A percentile compares a stretch with the other conserved stretches of the same genome.
Evolutionary conservation across 2,888 invertebrate genomes (phyloP).

Genomic region (Diarsia rubi): DNA sequence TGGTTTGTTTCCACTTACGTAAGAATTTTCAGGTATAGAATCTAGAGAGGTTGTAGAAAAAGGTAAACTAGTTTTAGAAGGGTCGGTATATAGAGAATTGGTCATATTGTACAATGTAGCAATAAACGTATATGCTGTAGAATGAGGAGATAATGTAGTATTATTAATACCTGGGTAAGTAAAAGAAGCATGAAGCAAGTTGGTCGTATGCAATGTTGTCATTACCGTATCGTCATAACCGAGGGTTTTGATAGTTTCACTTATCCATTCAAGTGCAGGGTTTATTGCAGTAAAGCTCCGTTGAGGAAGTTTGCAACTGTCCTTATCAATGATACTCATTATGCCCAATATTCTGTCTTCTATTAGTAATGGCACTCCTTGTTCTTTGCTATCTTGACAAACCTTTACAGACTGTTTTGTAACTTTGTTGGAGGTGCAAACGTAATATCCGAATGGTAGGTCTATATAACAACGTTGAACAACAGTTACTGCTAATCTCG

Average conservation of each 20-base stretch:
- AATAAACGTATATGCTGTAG: neutral
- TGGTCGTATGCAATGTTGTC: slow-evolving; percentile 22
- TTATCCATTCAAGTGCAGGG: slow-evolving; percentile 75
- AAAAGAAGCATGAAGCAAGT: neutral
- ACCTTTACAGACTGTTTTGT: slow-evolving; percentile 38
- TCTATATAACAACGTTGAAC: slow-evolving; percentile 69
- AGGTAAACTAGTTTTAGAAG: neutral
- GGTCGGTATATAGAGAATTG: neutral
- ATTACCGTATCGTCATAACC: slow-evolving; percentile 32
- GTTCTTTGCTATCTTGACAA: slow-evolving; percentile 62
- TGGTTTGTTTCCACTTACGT: neutral
- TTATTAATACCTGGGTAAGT: neutral
- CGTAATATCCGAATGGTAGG: slow-evolving; percentile 64
- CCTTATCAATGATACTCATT: slow-evolving; percentile 53
- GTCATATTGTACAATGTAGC: neutral
- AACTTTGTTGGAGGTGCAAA: slow-evolving; percentile 71
- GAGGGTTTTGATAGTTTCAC: slow-evolving; percentile 50
- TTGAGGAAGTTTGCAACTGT: slow-evolving; percentile 64
- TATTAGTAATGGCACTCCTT: slow-evolving; percentile 78
- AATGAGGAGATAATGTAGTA: neutral
- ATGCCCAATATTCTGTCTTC: slow-evolving; percentile 73
- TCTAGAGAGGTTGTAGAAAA: neutral
- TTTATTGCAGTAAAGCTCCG: slow-evolving; percentile 69
- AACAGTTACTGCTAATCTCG: slow-evolving; percentile 65
- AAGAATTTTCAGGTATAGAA: neutral